phyloP scores from a whole-genome alignment of 1,140 invertebrate species.

The Brachionus koreanus region DNA sequence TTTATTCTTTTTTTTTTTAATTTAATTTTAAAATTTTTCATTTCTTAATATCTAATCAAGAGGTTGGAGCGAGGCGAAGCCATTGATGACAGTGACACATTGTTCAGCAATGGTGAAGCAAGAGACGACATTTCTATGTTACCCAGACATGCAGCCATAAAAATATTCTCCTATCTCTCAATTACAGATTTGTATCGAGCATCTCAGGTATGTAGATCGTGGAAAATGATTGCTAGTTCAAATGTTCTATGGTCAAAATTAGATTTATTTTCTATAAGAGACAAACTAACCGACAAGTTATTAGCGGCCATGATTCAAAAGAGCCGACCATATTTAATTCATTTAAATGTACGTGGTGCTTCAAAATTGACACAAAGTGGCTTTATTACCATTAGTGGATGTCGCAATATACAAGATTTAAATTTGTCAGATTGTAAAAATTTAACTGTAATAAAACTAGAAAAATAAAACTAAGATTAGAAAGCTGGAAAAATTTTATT shows the following conservation, averaged over 20 bases:
- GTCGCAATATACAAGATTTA: constrained; percentile 58
- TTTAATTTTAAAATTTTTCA: neutral
- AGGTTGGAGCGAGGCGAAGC: constrained; percentile 56
- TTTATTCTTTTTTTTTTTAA: neutral
- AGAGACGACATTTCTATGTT: constrained; percentile 55
- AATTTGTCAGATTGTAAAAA: constrained; percentile 57
- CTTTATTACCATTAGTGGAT: constrained; percentile 55
- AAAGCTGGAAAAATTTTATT: neutral
- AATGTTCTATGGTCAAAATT: constrained; percentile 52
- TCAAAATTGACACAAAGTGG: constrained; percentile 23
- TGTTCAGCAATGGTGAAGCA: constrained; percentile 55
- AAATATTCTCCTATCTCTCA: constrained; percentile 56
- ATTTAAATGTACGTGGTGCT: constrained; percentile 27
- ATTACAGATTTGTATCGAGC: constrained; percentile 55
- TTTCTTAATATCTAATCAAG: constrained; percentile 46
- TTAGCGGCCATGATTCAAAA: neutral
- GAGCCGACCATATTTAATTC: constrained; percentile 19
- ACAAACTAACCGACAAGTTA: constrained; percentile 22
- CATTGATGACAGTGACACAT: constrained; percentile 55
- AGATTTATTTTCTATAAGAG: constrained; percentile 40
- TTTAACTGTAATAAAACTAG: constrained; percentile 51
- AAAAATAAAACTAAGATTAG: too few species aligned
- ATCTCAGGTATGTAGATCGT: constrained; percentile 57
- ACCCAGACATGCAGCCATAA: constrained; percentile 52
- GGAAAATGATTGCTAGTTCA: constrained; percentile 57